Percentiles rank a stretch among this genome's conserved stretches.
Conservation (phyloP, 23 tunicate species). For the Halocynthia roretzi region DNA sequence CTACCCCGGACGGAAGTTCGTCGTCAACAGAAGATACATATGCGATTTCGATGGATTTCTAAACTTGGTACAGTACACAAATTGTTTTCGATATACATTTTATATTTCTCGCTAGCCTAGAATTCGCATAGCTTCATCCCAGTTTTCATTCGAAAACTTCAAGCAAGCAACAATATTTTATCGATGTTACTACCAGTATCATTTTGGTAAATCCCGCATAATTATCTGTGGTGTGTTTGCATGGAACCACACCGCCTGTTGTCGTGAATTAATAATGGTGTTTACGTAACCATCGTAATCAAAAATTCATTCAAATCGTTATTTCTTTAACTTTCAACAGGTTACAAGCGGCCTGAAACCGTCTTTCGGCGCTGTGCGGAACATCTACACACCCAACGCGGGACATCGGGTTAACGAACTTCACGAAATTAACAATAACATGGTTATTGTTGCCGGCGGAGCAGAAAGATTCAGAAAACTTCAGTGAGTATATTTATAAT, state of each 20-base stretch:
- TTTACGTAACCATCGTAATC: no score
- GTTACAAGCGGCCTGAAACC: constrained; percentile 81
- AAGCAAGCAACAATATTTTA: no score
- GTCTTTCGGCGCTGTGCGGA: constrained; percentile 93
- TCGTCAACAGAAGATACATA: constrained; percentile 65
- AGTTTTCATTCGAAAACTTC: no score
- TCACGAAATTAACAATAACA: constrained; percentile 39
- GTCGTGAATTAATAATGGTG: no score
- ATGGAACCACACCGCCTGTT: no score
- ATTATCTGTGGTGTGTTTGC: no score
- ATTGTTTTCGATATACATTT: background rate
- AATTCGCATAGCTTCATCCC: background rate
- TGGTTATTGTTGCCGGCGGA: constrained; percentile 93
- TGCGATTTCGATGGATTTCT: constrained; percentile 82
- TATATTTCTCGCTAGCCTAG: background rate
- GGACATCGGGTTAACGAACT: constrained; percentile 76
- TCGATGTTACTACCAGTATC: no score
- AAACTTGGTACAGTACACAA: constrained; percentile 34
- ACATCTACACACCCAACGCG: constrained; percentile 84
- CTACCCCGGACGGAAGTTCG: constrained; percentile 75
- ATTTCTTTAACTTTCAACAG: constrained; percentile 2
- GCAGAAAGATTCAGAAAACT: constrained; percentile 61
- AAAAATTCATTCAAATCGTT: no score
- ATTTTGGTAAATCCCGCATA: no score
- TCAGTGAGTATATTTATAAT: constrained; percentile 41